A percentile compares a stretch with the other conserved stretches of the same genome.
Conservation (phyloP, 2,113 vertebrate genomes). For the Pogona vitticeps region DNA sequence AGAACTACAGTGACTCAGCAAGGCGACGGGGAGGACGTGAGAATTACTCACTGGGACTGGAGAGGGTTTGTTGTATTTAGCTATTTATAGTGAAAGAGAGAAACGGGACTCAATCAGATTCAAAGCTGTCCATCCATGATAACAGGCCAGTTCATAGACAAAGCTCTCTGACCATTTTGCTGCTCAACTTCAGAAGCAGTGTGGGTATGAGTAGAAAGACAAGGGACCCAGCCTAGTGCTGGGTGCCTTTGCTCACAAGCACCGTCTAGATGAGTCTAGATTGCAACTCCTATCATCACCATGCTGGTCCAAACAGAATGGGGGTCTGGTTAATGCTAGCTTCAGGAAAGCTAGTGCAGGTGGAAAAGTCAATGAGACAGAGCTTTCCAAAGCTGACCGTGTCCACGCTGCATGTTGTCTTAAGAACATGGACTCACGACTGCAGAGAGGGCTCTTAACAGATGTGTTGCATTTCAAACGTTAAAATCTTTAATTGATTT, state of each 20-base stretch:
- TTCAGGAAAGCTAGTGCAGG: not conserved
- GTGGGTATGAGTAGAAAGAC: not conserved
- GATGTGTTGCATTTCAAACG: too few relatives aligned
- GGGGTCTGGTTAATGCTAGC: too few relatives aligned
- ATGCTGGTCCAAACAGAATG: not conserved
- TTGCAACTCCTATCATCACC: not conserved
- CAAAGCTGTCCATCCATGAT: conserved; percentile 29
- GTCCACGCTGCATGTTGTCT: accelerated
- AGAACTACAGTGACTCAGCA: conserved; percentile 76
- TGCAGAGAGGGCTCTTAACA: too few relatives aligned
- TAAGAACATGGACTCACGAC: not conserved
- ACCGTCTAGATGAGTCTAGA: not conserved
- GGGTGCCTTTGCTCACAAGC: not conserved
- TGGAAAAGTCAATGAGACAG: not conserved
- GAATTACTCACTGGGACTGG: conserved; percentile 89
- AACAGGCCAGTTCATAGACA: not conserved
- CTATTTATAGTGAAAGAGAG: conserved; percentile 85
- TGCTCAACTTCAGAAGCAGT: not conserved
- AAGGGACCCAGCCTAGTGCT: not conserved
- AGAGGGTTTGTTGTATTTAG: conserved; percentile 91
- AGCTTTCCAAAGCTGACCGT: not conserved
- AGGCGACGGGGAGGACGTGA: conserved; percentile 75
- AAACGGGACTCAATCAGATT: conserved; percentile 49
- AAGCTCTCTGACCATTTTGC: not conserved
- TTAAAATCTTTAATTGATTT: too few relatives aligned